phyloP scores from a whole-genome alignment of 1,140 invertebrate genomes.

The Diachasmimorpha longicaudata region DNA sequence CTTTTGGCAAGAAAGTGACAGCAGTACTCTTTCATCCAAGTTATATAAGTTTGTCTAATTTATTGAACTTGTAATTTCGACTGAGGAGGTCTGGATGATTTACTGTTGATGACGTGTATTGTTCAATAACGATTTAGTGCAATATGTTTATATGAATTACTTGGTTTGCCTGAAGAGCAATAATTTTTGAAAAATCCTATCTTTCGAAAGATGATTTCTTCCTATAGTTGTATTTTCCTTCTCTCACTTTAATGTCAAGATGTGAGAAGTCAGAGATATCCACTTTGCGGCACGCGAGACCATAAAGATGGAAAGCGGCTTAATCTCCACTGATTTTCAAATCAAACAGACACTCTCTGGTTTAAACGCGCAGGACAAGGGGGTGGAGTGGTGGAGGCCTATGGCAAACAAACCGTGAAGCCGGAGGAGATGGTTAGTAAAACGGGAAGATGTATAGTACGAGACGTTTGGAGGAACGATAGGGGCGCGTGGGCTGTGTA shows the following conservation, averaged over 20 bases:
- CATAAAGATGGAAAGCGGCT: constrained; percentile 16
- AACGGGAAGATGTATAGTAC: background rate
- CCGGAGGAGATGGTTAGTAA: background rate
- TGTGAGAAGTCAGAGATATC: constrained; percentile 1
- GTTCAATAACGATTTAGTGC: too few relatives aligned
- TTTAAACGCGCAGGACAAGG: background rate
- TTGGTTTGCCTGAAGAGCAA: too few relatives aligned
- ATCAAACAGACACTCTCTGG: constrained; percentile 26
- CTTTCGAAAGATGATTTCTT: background rate
- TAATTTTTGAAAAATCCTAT: too few relatives aligned
- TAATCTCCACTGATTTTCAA: constrained; percentile 30
- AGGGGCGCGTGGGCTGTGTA: constrained; percentile 5
- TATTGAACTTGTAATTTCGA: too few relatives aligned
- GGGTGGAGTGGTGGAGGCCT: background rate
- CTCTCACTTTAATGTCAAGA: background rate
- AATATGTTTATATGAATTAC: too few relatives aligned
- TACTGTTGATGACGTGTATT: too few relatives aligned
- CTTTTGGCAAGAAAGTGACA: too few relatives aligned
- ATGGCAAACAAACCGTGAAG: constrained; percentile 22
- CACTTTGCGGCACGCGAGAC: constrained; percentile 4
- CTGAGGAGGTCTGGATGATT: too few relatives aligned
- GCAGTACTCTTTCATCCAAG: too few relatives aligned
- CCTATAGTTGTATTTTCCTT: background rate
- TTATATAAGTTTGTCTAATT: too few relatives aligned
- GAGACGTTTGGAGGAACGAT: constrained; percentile 1